Percentiles rank a stretch among this genome's conserved stretches.
Evolutionary conservation across 2,888 invertebrate species (phyloP).

Genomic region (Melolontha melolontha): DNA sequence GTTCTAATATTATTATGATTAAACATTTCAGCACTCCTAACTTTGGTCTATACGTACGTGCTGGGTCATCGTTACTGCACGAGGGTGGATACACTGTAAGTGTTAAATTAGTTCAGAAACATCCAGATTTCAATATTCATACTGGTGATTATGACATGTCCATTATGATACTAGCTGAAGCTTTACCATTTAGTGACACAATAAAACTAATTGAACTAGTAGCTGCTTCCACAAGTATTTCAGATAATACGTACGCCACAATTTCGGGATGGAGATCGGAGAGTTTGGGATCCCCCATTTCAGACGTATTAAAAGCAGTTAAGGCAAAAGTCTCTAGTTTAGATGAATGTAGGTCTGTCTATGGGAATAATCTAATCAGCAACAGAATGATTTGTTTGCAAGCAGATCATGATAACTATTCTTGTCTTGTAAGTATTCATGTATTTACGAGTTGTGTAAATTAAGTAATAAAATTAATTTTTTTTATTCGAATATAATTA

Average conservation of each 20-base stretch:
- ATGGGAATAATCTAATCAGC: conserved; percentile 34
- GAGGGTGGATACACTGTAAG: conserved; percentile 21
- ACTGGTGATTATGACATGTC: conserved; percentile 40
- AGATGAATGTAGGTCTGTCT: conserved; percentile 32
- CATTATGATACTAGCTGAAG: conserved; percentile 28
- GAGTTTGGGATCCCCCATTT: neutral
- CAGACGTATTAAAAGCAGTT: conserved; percentile 6
- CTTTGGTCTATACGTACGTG: conserved; percentile 26
- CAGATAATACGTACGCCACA: neutral
- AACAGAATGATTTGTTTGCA: conserved; percentile 44
- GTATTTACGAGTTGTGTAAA: too few relatives aligned
- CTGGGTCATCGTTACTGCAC: conserved; percentile 32
- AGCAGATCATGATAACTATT: conserved; percentile 30
- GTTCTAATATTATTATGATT: too few relatives aligned
- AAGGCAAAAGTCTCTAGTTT: neutral
- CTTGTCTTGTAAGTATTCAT: conserved; percentile 44
- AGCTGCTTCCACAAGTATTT: neutral
- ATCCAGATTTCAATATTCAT: conserved; percentile 12
- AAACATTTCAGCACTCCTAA: neutral
- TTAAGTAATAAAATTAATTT: too few relatives aligned
- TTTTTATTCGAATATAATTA: too few relatives aligned
- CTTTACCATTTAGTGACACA: neutral
- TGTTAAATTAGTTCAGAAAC: conserved; percentile 23
- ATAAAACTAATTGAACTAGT: conserved; percentile 15
- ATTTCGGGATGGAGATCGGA: conserved; percentile 27